Base-by-base conservation (phyloP, 2,888 invertebrate species). In the Drosophila rubida region DNA sequence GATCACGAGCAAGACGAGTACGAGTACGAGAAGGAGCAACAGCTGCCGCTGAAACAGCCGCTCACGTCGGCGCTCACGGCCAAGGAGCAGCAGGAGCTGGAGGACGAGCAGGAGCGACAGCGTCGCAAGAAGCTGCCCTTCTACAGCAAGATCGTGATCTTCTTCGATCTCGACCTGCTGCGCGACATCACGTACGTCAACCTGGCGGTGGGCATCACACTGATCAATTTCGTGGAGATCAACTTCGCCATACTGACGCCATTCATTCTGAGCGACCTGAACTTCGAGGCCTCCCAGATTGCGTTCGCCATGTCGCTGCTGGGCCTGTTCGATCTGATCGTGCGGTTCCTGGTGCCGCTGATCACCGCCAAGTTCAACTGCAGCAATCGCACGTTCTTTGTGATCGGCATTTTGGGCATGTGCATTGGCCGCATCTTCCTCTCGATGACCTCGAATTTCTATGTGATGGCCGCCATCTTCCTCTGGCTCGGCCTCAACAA, bases 191-290 rank as follows among this genome's bases (percentile, higher is more conserved):
- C 94, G 4, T 96, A 95, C 78, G 93, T 95, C 0, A 95, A 95
- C 83, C 91, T 95, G 49, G 95, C 95, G 93, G 82, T 95, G 58
- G 96, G 96, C 11, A 93, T 95, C 39, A 95, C 95, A 0, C 89
- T 95, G 27, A 95, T 95, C 0, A 94, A 94, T 83, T 95, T 95
- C 83, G 94, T 94, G 19, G 96, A 96, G 89, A 87, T 95, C 7
- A 96, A 96, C 88, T 96, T 96, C 88, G 95, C 95, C n/a, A 93
- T 95, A 53, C 84, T 96, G 55, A 95, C 95, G 0, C 95, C 96
- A 0, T 95, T 95, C 77, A 95, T 96, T 67, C 91, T 96, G 5
- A 92, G 93, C 25, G 95, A 95, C 73, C 94, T 94, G 83, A 93
- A 94, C 7, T 94, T 95, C 77, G 88, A 91, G 0, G 58, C 65